These are phyloP conservation scores for Cephalotes varians DNA, from an alignment of 2,888 invertebrate genomes.

Conservation along the genomic window DNA sequence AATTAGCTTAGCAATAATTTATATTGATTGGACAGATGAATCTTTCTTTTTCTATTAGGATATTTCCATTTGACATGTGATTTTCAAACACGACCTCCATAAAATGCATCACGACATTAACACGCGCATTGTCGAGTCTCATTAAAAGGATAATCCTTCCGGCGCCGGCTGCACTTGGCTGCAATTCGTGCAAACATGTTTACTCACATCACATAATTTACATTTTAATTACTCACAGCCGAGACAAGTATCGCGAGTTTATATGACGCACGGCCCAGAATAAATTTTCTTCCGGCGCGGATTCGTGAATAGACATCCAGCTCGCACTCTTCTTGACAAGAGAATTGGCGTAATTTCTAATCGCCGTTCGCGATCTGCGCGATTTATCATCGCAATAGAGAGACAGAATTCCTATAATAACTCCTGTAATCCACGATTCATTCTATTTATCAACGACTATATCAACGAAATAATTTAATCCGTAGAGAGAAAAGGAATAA, in stretches of 20 bases:
- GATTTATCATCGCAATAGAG: not conserved
- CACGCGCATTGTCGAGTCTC: slow-evolving; percentile 59
- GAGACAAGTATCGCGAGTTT: slow-evolving; percentile 79
- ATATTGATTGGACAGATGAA: not conserved
- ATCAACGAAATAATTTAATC: not conserved
- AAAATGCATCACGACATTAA: slow-evolving; percentile 49
- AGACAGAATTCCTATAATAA: not conserved
- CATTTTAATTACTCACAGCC: slow-evolving; percentile 83
- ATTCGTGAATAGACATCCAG: slow-evolving; percentile 12
- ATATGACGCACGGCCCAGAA: slow-evolving; percentile 61
- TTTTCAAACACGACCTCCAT: not conserved
- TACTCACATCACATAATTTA: slow-evolving; percentile 77
- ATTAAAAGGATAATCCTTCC: slow-evolving; percentile 73
- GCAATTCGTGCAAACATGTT: slow-evolving; percentile 78
- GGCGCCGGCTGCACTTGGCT: slow-evolving; percentile 74
- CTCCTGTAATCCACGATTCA: not conserved
- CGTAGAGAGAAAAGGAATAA: no score
- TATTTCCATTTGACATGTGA: not conserved
- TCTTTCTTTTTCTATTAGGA: not conserved
- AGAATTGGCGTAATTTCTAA: slow-evolving; percentile 8
- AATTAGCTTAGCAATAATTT: not conserved
- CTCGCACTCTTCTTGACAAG: not conserved
- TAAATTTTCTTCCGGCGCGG: not conserved
- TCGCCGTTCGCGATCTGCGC: not conserved
- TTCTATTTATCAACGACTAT: not conserved